These are phyloP conservation scores for Loriculus beryllinus DNA, from an alignment of 2,797 vertebrate species.

Conservation along the genomic window DNA sequence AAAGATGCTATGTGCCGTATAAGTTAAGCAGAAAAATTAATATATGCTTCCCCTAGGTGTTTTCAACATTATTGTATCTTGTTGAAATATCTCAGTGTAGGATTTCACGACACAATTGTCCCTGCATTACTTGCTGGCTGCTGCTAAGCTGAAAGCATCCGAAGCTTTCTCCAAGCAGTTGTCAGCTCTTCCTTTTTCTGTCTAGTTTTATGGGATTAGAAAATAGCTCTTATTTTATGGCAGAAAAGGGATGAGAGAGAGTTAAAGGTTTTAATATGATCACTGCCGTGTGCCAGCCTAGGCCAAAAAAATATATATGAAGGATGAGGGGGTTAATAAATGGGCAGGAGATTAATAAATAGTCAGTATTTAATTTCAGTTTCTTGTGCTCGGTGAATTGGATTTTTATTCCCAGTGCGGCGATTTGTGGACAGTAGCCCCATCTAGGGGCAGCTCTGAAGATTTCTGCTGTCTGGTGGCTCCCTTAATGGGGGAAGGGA, in stretches of 20 bases:
- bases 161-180: neutral
- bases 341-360: constrained; percentile 58
- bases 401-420: neutral
- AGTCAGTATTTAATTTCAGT: constrained; percentile 51
- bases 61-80: neutral
- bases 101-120: neutral
- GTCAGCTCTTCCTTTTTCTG: neutral
- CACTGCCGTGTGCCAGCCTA: neutral
- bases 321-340: constrained; percentile 61
- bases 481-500: neutral
- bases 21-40: neutral
- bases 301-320: neutral
- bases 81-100: neutral
- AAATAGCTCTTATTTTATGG: neutral
- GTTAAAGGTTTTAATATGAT: neutral
- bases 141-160: neutral
- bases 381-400: neutral
- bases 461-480: neutral
- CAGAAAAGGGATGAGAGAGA: neutral
- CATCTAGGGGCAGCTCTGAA: constrained; percentile 68
- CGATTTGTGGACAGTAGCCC: constrained; percentile 37
- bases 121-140: neutral
- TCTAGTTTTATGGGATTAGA: neutral
- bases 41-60: neutral
- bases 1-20: neutral